phyloP scores from a whole-genome alignment of 2,888 invertebrate genomes.

The Ischnura elegans region DNA sequence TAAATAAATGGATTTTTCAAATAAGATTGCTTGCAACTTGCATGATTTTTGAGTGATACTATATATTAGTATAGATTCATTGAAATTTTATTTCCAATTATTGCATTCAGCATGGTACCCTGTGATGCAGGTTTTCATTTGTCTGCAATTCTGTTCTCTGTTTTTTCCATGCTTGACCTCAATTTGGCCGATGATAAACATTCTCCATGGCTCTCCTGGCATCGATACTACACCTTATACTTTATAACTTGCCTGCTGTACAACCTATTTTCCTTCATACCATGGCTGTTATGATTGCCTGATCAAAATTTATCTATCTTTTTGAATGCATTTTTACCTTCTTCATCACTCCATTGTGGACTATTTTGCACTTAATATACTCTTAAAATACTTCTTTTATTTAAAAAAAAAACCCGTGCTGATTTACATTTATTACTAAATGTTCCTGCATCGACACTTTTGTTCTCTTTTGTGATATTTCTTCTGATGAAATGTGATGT shows the following conservation, averaged over 20 bases:
- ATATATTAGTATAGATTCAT: slow-evolving; percentile 44
- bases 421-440: slow-evolving; percentile 43
- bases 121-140: slow-evolving; percentile 68
- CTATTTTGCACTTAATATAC: slow-evolving; percentile 42
- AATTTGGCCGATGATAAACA: slow-evolving; percentile 76
- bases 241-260: slow-evolving; percentile 71
- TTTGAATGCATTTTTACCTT: slow-evolving; percentile 35
- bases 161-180: slow-evolving; percentile 79
- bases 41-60: slow-evolving; percentile 63
- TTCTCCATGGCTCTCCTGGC: slow-evolving; percentile 69
- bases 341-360: slow-evolving; percentile 37
- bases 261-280: slow-evolving; percentile 76
- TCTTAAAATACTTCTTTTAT: slow-evolving; percentile 17
- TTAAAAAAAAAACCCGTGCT: neutral
- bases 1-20: slow-evolving; percentile 28
- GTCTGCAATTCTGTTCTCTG: slow-evolving; percentile 76
- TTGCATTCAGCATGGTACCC: slow-evolving; percentile 56
- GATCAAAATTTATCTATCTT: slow-evolving; percentile 71
- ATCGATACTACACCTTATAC: slow-evolving; percentile 52
- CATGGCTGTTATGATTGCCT: slow-evolving; percentile 75
- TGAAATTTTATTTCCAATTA: slow-evolving; percentile 47
- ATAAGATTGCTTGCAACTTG: slow-evolving; percentile 61
- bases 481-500: slow-evolving; percentile 64
- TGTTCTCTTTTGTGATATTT: slow-evolving; percentile 57
- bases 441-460: slow-evolving; percentile 62